These are phyloP conservation scores for Apamea epomidion DNA, from an alignment of 2,888 invertebrate species.

Conservation along the genomic window DNA sequence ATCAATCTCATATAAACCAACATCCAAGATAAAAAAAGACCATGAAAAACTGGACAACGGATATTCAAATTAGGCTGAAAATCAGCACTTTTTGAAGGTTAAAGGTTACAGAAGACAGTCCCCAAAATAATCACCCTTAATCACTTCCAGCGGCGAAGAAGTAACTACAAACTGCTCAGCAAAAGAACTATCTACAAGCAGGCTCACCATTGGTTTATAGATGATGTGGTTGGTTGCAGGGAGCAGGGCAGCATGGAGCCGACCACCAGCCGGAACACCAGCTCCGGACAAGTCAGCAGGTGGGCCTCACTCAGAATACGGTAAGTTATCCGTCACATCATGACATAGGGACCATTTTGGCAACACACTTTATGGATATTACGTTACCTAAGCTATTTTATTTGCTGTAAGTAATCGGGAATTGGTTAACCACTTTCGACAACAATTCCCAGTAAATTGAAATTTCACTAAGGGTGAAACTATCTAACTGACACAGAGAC, in stretches of 20 bases:
- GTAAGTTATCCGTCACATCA: conserved; percentile 66
- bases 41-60: background rate
- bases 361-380: background rate
- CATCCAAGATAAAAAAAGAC: background rate
- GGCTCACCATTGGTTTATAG: conserved; percentile 9
- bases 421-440: background rate
- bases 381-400: background rate
- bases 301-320: conserved; percentile 81
- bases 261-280: conserved; percentile 84
- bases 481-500: no score
- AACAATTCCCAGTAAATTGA: background rate
- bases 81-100: background rate
- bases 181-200: background rate
- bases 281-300: conserved; percentile 77
- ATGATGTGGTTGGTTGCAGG: conserved; percentile 69
- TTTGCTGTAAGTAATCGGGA: background rate
- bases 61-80: background rate
- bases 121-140: background rate
- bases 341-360: background rate
- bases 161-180: background rate
- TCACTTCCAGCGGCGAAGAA: background rate
- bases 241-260: conserved; percentile 84
- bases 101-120: background rate
- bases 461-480: background rate
- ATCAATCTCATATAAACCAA: background rate